Base-by-base conservation (phyloP, 35 echinoderm and acorn worm genomes). In the Eucidaris tribuloides region DNA sequence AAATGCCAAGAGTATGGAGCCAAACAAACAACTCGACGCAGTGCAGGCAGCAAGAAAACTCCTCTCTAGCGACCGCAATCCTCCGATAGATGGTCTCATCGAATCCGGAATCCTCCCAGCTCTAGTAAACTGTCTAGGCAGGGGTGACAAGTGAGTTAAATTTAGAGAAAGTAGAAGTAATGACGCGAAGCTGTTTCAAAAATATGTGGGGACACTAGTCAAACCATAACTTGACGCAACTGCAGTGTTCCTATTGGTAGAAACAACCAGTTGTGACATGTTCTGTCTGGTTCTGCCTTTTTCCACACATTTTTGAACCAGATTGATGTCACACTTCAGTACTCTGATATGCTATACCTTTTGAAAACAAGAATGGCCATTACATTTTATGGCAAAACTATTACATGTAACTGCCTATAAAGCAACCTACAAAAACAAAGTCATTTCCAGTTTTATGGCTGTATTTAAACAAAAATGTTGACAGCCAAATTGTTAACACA, bases 31-130 rank as follows among this genome's bases (percentile, higher is more conserved):
- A 84, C 91, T 99, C 45, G 81, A 81, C 50, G 96, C 90, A 30
- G 91, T 99, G 33, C 96, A 99, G 64, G 87, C 96, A 83, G 96
- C 96, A 42, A 82, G 96, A 20, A 99, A 99, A 81, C 87, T 99
- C 31, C 44, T 99, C 77, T 99, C 96, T 24, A 93, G 96, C 77
- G 96, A 99, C 45, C 90, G 95, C 41, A 98, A 98, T 45, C 95
- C 95, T 68, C 95, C 95, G 29, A 98, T 98, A 77, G 95, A 98
- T 59, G 82, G 84, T 58, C 86, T 98, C 4, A 98, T 98, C 30
- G 95, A 85, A 77, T 98, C 95, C 45, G 95, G 95, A 19, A 98
- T 98, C 20, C 86, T 98, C 48, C 95, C 95, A 32, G 86, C 90
- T 40, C 78, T 98, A 86, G 95, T 98, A 7, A 62, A 84, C 30